Percentiles rank a stretch among this genome's conserved stretches.
Conservation (phyloP, 2,113 vertebrate genomes). For the Dromiciops gliroides region DNA sequence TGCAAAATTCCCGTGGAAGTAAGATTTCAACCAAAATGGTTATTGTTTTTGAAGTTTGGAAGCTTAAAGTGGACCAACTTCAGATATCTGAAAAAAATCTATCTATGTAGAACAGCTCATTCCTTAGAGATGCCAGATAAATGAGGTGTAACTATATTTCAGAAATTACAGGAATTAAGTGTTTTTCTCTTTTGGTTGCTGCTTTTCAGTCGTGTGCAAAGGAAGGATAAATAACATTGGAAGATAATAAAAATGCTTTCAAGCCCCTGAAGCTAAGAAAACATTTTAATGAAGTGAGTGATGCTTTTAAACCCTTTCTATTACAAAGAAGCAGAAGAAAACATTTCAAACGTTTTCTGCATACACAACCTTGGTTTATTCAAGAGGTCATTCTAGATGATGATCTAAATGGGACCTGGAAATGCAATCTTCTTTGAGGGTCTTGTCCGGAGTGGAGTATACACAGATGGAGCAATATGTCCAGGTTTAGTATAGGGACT, state of each 20-base stretch:
- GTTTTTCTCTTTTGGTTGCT: slow-evolving; percentile 69
- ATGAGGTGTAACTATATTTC: slow-evolving; percentile 41
- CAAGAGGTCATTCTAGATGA: slow-evolving; percentile 40
- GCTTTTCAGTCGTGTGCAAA: slow-evolving; percentile 66
- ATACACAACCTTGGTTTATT: slow-evolving; percentile 4
- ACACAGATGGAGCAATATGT: not conserved
- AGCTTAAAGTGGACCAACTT: not conserved
- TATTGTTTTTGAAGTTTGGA: not conserved
- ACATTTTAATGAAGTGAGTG: slow-evolving; percentile 78
- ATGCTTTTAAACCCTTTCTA: slow-evolving; percentile 72
- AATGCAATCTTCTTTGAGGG: not conserved
- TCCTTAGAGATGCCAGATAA: slow-evolving; percentile 45
- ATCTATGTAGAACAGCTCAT: not conserved
- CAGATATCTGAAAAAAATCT: not conserved
- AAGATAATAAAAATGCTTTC: slow-evolving; percentile 81
- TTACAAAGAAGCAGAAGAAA: slow-evolving; percentile 67
- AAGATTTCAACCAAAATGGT: not conserved
- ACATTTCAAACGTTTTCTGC: slow-evolving; percentile 50
- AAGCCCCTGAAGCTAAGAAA: slow-evolving; percentile 76
- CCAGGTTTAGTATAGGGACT: not conserved
- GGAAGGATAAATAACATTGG: slow-evolving; percentile 76
- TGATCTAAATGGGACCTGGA: not conserved
- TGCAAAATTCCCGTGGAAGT: not conserved
- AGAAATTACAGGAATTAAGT: slow-evolving; percentile 58
- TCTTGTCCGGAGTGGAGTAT: not conserved